phyloP scores from a whole-genome alignment of 1,140 invertebrate species.

The Drosophila elegans region DNA sequence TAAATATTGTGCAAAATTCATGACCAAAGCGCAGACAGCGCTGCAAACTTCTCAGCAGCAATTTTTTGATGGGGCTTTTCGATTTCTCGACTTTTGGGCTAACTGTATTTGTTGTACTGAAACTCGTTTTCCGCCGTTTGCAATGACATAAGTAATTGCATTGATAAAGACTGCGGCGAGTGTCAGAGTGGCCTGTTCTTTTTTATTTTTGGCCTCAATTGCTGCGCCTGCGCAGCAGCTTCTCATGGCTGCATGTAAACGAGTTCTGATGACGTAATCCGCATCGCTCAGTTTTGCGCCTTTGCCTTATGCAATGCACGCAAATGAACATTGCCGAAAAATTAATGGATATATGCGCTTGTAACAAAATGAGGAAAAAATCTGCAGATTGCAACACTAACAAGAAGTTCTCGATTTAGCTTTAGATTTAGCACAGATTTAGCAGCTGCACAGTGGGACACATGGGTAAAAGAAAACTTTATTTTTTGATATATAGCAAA shows the following conservation, averaged over 20 bases:
- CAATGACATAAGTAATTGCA: conserved; percentile 71
- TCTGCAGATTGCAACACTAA: conserved; percentile 60
- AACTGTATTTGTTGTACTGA: conserved; percentile 36
- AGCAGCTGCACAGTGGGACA: conserved; percentile 24
- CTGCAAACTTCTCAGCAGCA: conserved; percentile 17
- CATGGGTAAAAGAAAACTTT: too few species aligned
- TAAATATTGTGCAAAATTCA: conserved; percentile 64
- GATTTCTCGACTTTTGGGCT: conserved; percentile 40
- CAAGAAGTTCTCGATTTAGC: conserved; percentile 63
- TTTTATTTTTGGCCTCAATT: conserved; percentile 52
- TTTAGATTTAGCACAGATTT: conserved; percentile 13
- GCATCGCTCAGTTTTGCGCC: conserved; percentile 37
- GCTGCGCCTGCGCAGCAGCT: conserved; percentile 49
- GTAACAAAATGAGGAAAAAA: conserved; percentile 38
- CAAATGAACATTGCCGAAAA: conserved; percentile 56
- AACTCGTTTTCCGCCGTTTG: conserved; percentile 31
- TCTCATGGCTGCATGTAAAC: conserved; percentile 59
- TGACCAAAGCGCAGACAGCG: conserved; percentile 51
- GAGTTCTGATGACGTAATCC: conserved; percentile 77
- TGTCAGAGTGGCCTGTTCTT: conserved; percentile 46
- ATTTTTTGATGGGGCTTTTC: conserved; percentile 1
- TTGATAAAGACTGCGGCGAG: conserved; percentile 65
- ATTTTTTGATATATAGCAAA: neutral
- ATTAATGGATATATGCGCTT: conserved; percentile 49
- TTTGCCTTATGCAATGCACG: conserved; percentile 60